Conservation (phyloP, 2,797 vertebrate genomes). For the Staurois parvus region DNA sequence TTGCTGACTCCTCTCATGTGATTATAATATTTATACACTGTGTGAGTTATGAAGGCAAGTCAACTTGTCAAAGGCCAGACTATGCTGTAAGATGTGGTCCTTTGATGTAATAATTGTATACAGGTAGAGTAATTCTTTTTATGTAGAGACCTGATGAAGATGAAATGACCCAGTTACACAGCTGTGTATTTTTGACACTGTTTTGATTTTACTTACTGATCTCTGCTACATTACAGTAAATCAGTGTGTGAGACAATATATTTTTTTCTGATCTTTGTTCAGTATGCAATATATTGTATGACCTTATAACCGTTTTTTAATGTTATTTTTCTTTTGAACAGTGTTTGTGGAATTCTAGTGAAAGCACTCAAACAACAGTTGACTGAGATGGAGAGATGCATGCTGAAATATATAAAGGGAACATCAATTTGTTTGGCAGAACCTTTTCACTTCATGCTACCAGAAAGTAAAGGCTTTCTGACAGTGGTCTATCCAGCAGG, state of each 20-base stretch:
- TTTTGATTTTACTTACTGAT: too few species aligned
- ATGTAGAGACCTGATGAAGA: too few species aligned
- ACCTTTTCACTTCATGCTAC: slow-evolving; percentile 90
- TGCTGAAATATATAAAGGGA: slow-evolving; percentile 85
- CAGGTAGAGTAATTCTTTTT: too few species aligned
- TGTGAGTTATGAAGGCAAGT: too few species aligned
- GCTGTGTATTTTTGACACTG: too few species aligned
- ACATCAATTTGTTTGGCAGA: slow-evolving; percentile 85
- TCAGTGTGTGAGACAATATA: background rate
- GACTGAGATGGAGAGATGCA: slow-evolving; percentile 88
- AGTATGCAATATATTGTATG: background rate
- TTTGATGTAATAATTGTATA: too few species aligned
- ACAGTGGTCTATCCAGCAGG: slow-evolving; percentile 89
- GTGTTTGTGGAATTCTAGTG: slow-evolving; percentile 82
- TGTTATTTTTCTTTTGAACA: slow-evolving; percentile 65
- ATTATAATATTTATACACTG: too few species aligned
- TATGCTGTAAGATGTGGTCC: too few species aligned
- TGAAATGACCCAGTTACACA: too few species aligned
- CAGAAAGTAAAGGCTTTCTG: slow-evolving; percentile 79
- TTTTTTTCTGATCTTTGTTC: background rate
- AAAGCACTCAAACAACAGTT: slow-evolving; percentile 84
- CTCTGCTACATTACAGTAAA: background rate
- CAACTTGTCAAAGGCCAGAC: too few species aligned
- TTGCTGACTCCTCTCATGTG: too few species aligned
- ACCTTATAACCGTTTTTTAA: background rate